Conservation (phyloP, 2,797 vertebrate genomes). For the Megaceryle alcyon region DNA sequence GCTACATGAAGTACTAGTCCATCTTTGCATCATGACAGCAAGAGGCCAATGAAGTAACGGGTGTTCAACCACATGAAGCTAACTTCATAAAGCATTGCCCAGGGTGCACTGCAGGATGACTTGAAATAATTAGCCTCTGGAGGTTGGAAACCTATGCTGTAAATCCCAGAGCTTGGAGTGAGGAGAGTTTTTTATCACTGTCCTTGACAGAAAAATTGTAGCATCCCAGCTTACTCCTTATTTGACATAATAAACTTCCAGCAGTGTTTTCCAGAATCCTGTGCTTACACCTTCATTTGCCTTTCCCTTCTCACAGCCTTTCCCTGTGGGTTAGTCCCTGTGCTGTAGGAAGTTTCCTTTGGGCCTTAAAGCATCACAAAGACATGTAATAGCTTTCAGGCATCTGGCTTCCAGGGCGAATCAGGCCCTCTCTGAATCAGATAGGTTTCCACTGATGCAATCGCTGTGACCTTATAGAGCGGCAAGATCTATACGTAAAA, state of each 20-base stretch:
- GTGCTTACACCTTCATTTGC: neutral
- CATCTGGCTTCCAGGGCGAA: neutral
- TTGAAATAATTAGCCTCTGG: constrained; percentile 78
- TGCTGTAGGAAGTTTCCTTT: neutral
- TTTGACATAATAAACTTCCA: constrained; percentile 70
- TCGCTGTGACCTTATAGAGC: rapidly evolving
- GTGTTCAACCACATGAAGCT: constrained; percentile 68
- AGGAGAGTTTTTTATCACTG: constrained; percentile 56
- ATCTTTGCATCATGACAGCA: constrained; percentile 67
- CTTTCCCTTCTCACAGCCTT: neutral
- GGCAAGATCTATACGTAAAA: neutral
- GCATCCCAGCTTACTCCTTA: constrained; percentile 43
- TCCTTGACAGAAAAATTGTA: constrained; percentile 66
- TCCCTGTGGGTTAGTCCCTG: neutral
- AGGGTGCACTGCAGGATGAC: constrained; percentile 68
- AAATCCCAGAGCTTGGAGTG: constrained; percentile 62
- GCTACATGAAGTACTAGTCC: constrained; percentile 64
- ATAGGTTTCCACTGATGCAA: constrained; percentile 13
- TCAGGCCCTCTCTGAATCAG: neutral
- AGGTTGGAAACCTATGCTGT: constrained; percentile 66
- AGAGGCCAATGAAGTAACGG: constrained; percentile 69
- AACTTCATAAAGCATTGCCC: constrained; percentile 75
- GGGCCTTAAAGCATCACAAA: neutral
- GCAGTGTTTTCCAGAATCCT: neutral
- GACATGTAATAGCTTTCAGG: neutral